A percentile compares a stretch with the other conserved stretches of the same genome.
Conservation (phyloP, 2,888 invertebrate genomes). For the Tineola bisselliella region DNA sequence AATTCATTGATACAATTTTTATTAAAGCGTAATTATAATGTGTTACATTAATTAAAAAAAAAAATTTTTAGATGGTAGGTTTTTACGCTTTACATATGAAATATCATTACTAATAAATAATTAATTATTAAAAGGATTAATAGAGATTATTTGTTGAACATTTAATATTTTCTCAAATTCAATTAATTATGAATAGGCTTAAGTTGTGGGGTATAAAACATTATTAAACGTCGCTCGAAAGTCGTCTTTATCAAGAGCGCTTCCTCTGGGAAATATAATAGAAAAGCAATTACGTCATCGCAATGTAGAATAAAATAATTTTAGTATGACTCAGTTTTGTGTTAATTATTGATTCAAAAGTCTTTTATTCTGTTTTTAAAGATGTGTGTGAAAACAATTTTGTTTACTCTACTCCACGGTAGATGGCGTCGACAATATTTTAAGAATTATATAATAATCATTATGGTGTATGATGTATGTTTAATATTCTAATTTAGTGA, state of each 20-base stretch:
- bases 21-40: too few relatives aligned
- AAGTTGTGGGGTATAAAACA: not conserved
- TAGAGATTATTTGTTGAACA: too few relatives aligned
- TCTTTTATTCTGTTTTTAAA: not conserved
- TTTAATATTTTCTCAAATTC: not conserved
- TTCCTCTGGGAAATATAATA: not conserved
- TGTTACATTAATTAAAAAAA: too few relatives aligned
- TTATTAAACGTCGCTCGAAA: not conserved
- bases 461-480: too few relatives aligned
- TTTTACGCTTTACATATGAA: too few relatives aligned
- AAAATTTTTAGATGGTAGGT: too few relatives aligned
- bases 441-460: not conserved
- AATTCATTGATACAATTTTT: too few relatives aligned
- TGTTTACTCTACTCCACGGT: not conserved
- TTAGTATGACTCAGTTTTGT: not conserved
- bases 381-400: too few relatives aligned
- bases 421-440: not conserved
- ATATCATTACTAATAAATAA: too few relatives aligned
- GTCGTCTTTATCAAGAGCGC: not conserved
- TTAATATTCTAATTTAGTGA: too few relatives aligned
- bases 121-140: too few relatives aligned
- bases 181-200: not conserved
- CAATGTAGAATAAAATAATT: not conserved
- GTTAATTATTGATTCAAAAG: not conserved
- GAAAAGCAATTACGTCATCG: not conserved